phyloP scores from a whole-genome alignment of 2,888 invertebrate genomes.

The Drosophila nigritarsus region DNA sequence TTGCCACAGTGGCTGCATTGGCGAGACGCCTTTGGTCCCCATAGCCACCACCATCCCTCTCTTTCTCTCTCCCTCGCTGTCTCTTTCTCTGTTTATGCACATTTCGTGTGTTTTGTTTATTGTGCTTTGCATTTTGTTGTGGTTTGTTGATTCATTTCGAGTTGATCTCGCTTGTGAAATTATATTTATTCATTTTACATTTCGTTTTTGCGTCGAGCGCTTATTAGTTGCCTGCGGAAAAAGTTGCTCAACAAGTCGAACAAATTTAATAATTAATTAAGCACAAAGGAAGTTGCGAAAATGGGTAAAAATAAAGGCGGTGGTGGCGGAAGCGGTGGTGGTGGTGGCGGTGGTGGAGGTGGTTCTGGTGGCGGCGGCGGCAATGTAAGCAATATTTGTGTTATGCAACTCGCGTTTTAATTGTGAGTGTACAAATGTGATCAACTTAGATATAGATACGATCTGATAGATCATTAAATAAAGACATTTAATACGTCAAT shows the following conservation, averaged over 20 bases:
- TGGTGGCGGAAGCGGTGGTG: conserved; percentile 69
- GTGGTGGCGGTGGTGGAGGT: conserved; percentile 61
- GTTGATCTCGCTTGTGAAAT: conserved; percentile 41
- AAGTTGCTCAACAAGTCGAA: conserved; percentile 58
- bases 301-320: conserved; percentile 84
- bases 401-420: conserved; percentile 79
- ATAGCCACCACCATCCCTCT: background rate
- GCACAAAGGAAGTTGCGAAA: conserved; percentile 46
- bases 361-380: conserved; percentile 76
- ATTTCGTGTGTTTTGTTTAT: conserved; percentile 32
- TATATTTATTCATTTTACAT: conserved; percentile 71
- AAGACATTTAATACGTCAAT: background rate
- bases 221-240: conserved; percentile 70
- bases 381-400: conserved; percentile 84
- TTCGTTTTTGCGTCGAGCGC: conserved; percentile 42
- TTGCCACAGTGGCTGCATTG: conserved; percentile 37
- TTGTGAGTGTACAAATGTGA: conserved; percentile 58
- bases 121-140: conserved; percentile 59
- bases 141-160: conserved; percentile 58
- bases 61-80: background rate
- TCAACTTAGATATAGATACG: conserved; percentile 2
- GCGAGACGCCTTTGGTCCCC: conserved; percentile 21
- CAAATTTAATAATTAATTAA: conserved; percentile 51
- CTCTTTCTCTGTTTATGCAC: conserved; percentile 7
- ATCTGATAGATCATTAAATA: background rate